These are phyloP conservation scores for Pelobates fuscus DNA, from an alignment of 2,113 vertebrate species.

Conservation along the genomic window DNA sequence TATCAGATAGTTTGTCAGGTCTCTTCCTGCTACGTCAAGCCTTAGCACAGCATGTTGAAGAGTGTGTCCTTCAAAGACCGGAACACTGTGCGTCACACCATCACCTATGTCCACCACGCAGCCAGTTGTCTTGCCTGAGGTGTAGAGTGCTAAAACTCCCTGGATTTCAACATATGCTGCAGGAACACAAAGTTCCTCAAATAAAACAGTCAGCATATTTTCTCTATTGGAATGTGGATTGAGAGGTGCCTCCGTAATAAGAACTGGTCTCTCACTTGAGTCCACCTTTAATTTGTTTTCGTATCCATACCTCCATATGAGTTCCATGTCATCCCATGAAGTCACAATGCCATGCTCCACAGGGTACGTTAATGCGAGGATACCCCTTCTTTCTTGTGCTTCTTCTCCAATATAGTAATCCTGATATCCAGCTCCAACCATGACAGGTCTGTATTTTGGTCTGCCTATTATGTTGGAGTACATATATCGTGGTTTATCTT, in stretches of 20 bases:
- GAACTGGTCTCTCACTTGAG: slow-evolving; percentile 45
- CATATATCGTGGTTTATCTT: slow-evolving; percentile 55
- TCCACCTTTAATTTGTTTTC: too few species aligned
- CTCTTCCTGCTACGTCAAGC: slow-evolving; percentile 54
- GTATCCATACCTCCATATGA: slow-evolving; percentile 53
- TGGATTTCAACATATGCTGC: slow-evolving; percentile 59
- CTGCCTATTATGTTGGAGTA: slow-evolving; percentile 59
- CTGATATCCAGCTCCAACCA: neutral
- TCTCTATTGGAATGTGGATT: slow-evolving; percentile 51
- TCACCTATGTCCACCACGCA: slow-evolving; percentile 53
- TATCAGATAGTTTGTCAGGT: slow-evolving; percentile 67
- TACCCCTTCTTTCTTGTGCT: slow-evolving; percentile 47
- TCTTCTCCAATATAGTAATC: slow-evolving; percentile 52
- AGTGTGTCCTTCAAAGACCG: slow-evolving; percentile 59
- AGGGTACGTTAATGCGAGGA: slow-evolving; percentile 60
- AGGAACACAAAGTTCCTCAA: slow-evolving; percentile 55
- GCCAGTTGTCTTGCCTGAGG: slow-evolving; percentile 55
- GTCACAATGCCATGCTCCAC: slow-evolving; percentile 53
- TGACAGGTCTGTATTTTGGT: slow-evolving; percentile 34
- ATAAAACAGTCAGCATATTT: slow-evolving; percentile 53
- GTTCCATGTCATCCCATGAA: slow-evolving; percentile 57
- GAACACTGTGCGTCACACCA: slow-evolving; percentile 50
- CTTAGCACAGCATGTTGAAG: slow-evolving; percentile 53
- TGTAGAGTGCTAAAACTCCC: slow-evolving; percentile 56
- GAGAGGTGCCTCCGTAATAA: slow-evolving; percentile 57